Conservation (phyloP, 2,888 invertebrate species). For the Emmelina monodactyla region DNA sequence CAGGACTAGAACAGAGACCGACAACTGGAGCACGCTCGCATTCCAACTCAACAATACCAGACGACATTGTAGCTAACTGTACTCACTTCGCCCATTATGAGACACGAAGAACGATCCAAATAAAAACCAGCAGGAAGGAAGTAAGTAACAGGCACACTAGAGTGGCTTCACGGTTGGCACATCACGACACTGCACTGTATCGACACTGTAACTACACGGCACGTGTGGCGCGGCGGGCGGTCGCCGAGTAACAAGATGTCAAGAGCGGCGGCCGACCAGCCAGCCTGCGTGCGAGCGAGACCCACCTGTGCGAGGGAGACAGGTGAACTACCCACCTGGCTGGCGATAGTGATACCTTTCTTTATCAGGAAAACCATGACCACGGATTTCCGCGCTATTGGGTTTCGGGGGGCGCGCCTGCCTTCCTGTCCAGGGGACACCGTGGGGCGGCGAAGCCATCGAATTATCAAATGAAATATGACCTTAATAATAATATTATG, state of each 20-base stretch:
- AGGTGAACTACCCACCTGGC: conserved; percentile 35
- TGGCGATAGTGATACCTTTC: background rate
- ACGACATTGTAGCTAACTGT: no score
- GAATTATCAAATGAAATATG: no score
- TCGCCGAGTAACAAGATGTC: conserved; percentile 57
- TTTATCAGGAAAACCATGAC: conserved; percentile 3
- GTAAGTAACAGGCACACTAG: conserved; percentile 23
- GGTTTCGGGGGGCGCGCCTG: conserved; percentile 24
- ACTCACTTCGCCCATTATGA: conserved; percentile 59
- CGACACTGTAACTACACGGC: conserved; percentile 16
- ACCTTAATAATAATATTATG: no score
- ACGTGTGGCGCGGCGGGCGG: conserved; percentile 35
- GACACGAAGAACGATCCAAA: conserved; percentile 26
- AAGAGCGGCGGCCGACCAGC: conserved; percentile 25
- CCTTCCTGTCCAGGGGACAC: conserved; percentile 9
- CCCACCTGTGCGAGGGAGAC: conserved; percentile 39
- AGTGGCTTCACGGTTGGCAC: conserved; percentile 46
- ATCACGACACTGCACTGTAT: conserved; percentile 38
- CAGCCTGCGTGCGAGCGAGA: conserved; percentile 40
- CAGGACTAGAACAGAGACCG: conserved; percentile 29
- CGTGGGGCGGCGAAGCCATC: no score
- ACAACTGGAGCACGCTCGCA: conserved; percentile 39
- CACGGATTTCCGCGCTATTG: conserved; percentile 43
- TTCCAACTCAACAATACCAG: conserved; percentile 24
- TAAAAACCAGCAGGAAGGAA: conserved; percentile 27